Conservation (phyloP, 2,888 invertebrate genomes). For the Cheilosia pagana region DNA sequence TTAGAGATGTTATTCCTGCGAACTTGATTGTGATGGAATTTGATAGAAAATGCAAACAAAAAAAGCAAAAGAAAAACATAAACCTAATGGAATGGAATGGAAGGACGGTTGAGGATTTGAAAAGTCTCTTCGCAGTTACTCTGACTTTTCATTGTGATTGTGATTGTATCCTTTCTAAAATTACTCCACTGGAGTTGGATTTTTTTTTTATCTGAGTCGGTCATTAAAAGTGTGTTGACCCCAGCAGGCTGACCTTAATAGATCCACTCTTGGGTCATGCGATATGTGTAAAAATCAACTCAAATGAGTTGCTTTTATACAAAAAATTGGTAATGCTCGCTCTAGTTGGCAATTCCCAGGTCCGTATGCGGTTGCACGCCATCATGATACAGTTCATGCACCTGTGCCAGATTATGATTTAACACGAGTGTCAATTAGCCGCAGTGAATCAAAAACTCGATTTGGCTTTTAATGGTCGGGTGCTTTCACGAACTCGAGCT, state of each 20-base stretch:
- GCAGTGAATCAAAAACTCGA: not conserved
- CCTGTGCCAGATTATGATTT: not conserved
- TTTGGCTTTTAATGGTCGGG: not conserved
- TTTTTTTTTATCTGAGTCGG: too few relatives aligned
- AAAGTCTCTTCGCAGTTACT: too few relatives aligned
- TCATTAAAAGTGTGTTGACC: too few relatives aligned
- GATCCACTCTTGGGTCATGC: too few relatives aligned
- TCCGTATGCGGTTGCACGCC: not conserved
- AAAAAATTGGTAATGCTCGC: not conserved
- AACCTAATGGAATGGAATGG: constrained; percentile 1
- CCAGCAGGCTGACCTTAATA: too few relatives aligned
- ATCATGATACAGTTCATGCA: constrained; percentile 3
- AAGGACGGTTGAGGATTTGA: not conserved
- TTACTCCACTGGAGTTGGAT: too few relatives aligned
- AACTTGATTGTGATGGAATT: not conserved
- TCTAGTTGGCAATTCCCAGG: not conserved
- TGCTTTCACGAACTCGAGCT: not conserved
- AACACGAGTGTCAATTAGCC: not conserved
- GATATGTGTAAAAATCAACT: too few relatives aligned
- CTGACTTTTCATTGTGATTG: too few relatives aligned
- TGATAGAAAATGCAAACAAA: not conserved
- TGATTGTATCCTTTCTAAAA: too few relatives aligned
- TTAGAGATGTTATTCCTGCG: constrained; percentile 2
- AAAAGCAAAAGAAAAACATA: not conserved
- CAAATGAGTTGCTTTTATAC: too few relatives aligned